Percentiles rank a stretch among this genome's conserved stretches.
phyloP scores from a whole-genome alignment of 53 echinoderm and acorn worm species.

The Stichopus horrens region DNA sequence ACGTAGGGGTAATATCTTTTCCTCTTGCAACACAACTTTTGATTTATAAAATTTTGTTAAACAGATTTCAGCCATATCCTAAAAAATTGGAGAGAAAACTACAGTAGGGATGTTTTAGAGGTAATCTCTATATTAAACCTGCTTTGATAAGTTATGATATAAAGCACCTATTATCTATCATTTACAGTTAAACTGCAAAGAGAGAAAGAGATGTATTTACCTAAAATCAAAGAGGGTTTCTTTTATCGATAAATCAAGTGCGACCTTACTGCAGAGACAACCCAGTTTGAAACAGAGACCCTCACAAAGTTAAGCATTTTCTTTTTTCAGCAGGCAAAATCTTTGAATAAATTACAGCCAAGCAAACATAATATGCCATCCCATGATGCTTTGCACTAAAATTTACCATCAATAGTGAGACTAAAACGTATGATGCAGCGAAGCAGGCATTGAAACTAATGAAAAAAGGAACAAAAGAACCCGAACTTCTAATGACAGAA shows the following conservation, averaged over 20 bases:
- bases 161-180: too few relatives aligned
- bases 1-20: too few relatives aligned
- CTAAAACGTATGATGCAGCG: conserved; percentile 27
- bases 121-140: too few relatives aligned
- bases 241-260: background rate
- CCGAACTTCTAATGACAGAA: conserved; percentile 1
- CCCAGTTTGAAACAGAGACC: background rate
- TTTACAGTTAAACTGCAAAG: too few relatives aligned
- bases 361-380: conserved; percentile 41
- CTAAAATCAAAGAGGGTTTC: background rate
- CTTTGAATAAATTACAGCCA: conserved; percentile 37
- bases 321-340: conserved; percentile 6
- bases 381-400: conserved; percentile 22
- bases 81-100: too few relatives aligned
- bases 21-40: too few relatives aligned
- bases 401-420: conserved; percentile 4
- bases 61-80: too few relatives aligned
- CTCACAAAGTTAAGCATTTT: conserved; percentile 46
- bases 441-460: conserved; percentile 29
- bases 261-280: background rate
- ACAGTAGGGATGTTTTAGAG: too few relatives aligned
- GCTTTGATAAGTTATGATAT: too few relatives aligned
- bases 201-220: too few relatives aligned
- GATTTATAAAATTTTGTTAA: too few relatives aligned
- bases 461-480: background rate